Percentiles rank a stretch among this genome's conserved stretches.
Conservation (phyloP, 2,888 invertebrate species). For the Apotomis capreana region DNA sequence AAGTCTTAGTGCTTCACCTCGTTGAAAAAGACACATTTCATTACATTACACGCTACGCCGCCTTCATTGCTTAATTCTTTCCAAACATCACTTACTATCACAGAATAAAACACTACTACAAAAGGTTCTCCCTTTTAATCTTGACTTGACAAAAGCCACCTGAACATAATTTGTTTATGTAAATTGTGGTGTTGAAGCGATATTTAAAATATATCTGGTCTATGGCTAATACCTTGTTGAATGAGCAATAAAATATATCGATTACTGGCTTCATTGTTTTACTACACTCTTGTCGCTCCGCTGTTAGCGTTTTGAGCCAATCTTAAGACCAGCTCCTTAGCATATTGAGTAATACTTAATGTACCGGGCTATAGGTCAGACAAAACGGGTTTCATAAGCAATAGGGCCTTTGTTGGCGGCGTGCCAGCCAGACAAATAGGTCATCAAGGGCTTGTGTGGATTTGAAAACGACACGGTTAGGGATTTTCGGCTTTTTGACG, state of each 20-base stretch:
- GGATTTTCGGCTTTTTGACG: conserved; percentile 23
- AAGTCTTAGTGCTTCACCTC: too few species aligned
- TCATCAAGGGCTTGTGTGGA: conserved; percentile 30
- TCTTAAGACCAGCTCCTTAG: conserved; percentile 4
- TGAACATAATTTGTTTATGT: too few species aligned
- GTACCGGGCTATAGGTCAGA: conserved; percentile 33
- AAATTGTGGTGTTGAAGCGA: too few species aligned
- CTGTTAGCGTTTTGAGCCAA: conserved; percentile 8
- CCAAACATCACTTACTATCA: too few species aligned
- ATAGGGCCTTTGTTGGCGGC: conserved; percentile 37
- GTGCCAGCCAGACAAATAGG: conserved; percentile 34
- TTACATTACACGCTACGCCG: too few species aligned
- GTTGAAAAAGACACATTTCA: too few species aligned
- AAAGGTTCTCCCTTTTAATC: too few species aligned
- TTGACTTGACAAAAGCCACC: too few species aligned
- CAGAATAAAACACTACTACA: too few species aligned
- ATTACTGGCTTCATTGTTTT: not conserved
- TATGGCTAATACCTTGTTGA: too few species aligned
- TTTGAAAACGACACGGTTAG: conserved; percentile 11
- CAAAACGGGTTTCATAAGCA: conserved; percentile 36
- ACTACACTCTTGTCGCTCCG: not conserved
- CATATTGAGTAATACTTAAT: conserved; percentile 31
- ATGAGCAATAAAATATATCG: not conserved
- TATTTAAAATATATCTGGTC: too few species aligned
- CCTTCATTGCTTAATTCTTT: too few species aligned